Evolutionary conservation across 1,140 invertebrate genomes (phyloP).

Genomic region (Liolophura sinensis): DNA sequence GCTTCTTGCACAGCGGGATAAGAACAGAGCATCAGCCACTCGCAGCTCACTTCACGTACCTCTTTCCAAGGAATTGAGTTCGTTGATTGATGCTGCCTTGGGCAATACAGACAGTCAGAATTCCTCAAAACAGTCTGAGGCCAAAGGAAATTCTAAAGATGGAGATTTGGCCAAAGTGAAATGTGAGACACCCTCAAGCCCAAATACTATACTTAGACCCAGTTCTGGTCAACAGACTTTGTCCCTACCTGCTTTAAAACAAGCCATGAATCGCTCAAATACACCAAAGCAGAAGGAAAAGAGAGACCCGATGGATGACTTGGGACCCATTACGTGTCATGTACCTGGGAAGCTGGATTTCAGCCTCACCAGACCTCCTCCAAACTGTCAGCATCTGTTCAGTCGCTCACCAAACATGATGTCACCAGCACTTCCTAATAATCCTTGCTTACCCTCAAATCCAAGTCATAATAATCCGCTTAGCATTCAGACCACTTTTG

Average conservation of each 20-base stretch:
- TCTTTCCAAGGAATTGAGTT: too few species aligned
- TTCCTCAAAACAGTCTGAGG: too few species aligned
- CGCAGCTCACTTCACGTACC: slow-evolving; percentile 1
- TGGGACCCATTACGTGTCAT: slow-evolving; percentile 20
- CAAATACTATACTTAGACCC: too few species aligned
- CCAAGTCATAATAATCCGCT: slow-evolving; percentile 8
- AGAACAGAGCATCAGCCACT: slow-evolving; percentile 8
- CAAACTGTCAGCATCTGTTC: neutral
- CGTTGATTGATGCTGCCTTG: too few species aligned
- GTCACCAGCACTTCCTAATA: neutral
- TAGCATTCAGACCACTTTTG: slow-evolving; percentile 14
- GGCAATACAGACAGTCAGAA: too few species aligned
- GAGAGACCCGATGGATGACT: slow-evolving; percentile 16
- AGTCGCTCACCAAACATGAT: neutral
- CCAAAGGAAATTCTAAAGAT: too few species aligned
- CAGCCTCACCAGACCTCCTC: slow-evolving; percentile 10
- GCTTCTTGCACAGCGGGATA: slow-evolving; percentile 20
- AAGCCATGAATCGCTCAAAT: too few species aligned
- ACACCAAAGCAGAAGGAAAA: too few species aligned
- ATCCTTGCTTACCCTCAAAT: slow-evolving; percentile 6
- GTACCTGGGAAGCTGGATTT: slow-evolving; percentile 23
- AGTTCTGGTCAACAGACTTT: too few species aligned
- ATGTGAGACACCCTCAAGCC: too few species aligned
- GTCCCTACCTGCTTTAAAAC: too few species aligned
- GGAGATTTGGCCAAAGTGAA: too few species aligned